Base-by-base conservation (phyloP, 2,888 invertebrate genomes). In the Eristalis intricaria region DNA sequence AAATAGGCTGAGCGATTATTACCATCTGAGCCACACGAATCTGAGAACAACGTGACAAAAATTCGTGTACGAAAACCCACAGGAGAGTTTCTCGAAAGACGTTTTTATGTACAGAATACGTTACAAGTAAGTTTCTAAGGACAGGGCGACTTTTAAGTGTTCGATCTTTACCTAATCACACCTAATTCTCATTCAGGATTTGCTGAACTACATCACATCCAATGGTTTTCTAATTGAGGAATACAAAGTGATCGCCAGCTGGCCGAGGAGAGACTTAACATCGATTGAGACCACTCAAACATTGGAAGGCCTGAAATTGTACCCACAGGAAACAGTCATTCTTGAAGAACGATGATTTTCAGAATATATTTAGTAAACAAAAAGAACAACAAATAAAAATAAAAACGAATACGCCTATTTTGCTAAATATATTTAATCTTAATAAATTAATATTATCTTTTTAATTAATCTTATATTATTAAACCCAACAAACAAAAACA, bases 201-300 rank as follows among this genome's bases (percentile, higher is more conserved):
- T 99, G 91, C 94, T 98, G 89, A 97, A 98, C 94, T 99, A 95
- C 94, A 95, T 98, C 89, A 96, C 97, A 79, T 97, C 98, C 64
- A 95, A 97, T 94, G 98, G 98, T 82, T 99, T 96, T 93, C 96
- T 97, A 88, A 95, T 95, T 90, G 96, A 96, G 90, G 97, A 97
- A 91, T 98, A 96, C 93, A 99, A 98, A 95, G 96, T 98, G 84
- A 96, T 99, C 90, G 96, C 97, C 90, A 97, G 98, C 93, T 99
- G 97, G 97, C 99, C 99, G 92, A 95, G 98, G 92, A 96, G 97
- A 95, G 99, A 99, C 95, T 97, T 99, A 94, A 97, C 98, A 88
- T 94, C 95, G 89, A 94, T 97, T 93, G 96, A 98, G 93, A 94
- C 94, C 64, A 95, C 94, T 91, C 95, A 96, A 93, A 97, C 98